These are phyloP conservation scores for Julus scanicus DNA, from an alignment of 2,888 invertebrate genomes.

Conservation along the genomic window DNA sequence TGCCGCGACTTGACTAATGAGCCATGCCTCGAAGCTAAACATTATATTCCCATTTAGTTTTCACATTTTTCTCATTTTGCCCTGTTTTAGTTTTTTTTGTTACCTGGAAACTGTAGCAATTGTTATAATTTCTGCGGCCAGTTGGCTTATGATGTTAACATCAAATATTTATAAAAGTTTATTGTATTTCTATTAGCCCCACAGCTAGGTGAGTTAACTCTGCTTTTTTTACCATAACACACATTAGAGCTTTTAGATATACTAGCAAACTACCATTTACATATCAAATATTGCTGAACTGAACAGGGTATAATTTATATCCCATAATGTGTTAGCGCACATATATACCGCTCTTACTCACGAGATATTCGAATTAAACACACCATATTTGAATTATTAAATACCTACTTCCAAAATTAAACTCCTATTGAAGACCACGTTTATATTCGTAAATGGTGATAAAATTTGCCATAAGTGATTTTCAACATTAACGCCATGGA, in stretches of 20 bases:
- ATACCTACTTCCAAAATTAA: background rate
- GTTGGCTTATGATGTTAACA: background rate
- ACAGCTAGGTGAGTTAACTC: background rate
- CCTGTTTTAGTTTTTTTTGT: background rate
- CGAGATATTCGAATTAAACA: slow-evolving; percentile 4
- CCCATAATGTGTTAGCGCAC: background rate
- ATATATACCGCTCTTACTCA: background rate
- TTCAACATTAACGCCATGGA: background rate
- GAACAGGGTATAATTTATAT: background rate
- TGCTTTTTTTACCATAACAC: background rate
- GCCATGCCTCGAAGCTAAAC: background rate
- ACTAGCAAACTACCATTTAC: background rate
- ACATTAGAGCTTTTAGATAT: background rate
- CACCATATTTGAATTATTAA: background rate
- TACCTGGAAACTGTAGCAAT: background rate
- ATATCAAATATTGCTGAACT: background rate
- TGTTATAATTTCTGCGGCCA: background rate
- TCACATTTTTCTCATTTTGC: background rate
- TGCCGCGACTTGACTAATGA: background rate
- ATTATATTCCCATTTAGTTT: background rate
- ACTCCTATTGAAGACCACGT: background rate
- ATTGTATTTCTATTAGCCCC: background rate
- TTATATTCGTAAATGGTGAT: background rate
- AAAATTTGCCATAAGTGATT: background rate
- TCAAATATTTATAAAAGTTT: background rate